Evolutionary conservation across 2,113 vertebrate genomes (phyloP), one percentile per base, ranked within the genome.

Genomic region (Odocoileus virginianus): DNA sequence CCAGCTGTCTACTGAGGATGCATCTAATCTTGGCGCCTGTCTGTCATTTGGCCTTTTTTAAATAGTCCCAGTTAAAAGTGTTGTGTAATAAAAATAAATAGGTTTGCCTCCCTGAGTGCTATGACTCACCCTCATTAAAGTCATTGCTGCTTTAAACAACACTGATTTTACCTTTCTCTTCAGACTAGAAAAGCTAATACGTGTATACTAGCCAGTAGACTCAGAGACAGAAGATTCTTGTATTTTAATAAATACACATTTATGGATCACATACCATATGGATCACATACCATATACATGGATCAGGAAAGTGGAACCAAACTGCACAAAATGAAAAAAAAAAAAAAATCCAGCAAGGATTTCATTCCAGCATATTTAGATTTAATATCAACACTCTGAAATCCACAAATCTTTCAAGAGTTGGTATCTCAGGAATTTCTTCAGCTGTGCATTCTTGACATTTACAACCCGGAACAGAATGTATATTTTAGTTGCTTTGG

Each of bases 21-120:
- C 92, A 85, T 93, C 95, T 98, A 97, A 97, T 90, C 95, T 96
- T 92, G 94, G 94, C 43, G 64, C 10, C 43, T 87, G 92, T n/a
- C 92, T 30, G 0, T 93, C 85, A 97, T 71, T 50, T 87, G 95
- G 94, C 89, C 98, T 97, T 97, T 89, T 5, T 11, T 60, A 84
- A 25, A 57, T 94, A 97, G 98, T 67, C 95, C 67, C 76, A 89
- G 91, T 93, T 93, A 93, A 96, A 98, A 94, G 87, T 95, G 40
- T 88, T 97, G 96, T 94, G 67, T 30, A 92, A 97, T 95, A 96
- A 98, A 98, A 98, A 94, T 92, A 97, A 98, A 97, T 92, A 98
- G 92, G 79, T 52, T 97, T 94, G 91, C 90, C 91, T 97, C 94
- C 81, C 86, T 97, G 71, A 95, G 91, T 96, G 90, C 88, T 91